These are phyloP conservation scores for Leptinotarsa defecta DNA, from an alignment of 1,140 invertebrate species.

Conservation along the genomic window DNA sequence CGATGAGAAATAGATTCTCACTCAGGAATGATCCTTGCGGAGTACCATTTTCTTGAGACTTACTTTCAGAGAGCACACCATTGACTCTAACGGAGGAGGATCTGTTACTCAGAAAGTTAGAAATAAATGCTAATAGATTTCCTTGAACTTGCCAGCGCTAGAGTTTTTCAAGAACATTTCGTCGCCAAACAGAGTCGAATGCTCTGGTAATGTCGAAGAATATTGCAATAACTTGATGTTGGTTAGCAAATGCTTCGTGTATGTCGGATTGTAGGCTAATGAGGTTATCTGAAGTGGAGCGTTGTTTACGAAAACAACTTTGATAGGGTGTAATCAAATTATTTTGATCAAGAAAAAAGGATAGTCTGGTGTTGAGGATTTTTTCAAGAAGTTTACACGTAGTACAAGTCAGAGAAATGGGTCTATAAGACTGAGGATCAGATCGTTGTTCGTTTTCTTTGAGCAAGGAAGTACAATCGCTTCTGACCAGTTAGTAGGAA, in stretches of 20 bases:
- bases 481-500: conserved; percentile 15
- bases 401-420: conserved; percentile 23
- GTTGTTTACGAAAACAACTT: not conserved
- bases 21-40: not conserved
- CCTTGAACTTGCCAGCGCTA: too few species aligned
- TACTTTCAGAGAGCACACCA: not conserved
- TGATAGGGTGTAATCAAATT: conserved; percentile 6
- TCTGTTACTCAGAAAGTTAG: too few species aligned
- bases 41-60: not conserved
- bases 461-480: conserved; percentile 22
- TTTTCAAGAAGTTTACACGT: conserved; percentile 31
- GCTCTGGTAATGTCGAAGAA: too few species aligned
- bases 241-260: too few species aligned
- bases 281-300: too few species aligned
- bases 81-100: not conserved
- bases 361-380: conserved; percentile 25
- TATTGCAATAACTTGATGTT: too few species aligned
- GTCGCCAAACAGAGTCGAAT: too few species aligned
- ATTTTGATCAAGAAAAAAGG: conserved; percentile 17
- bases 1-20: not conserved
- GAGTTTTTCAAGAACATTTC: too few species aligned
- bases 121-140: too few species aligned
- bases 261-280: too few species aligned
- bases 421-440: conserved; percentile 14
- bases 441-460: conserved; percentile 16